Base-by-base conservation (phyloP, 2,888 invertebrate species). In the Amphipoea oculea region DNA sequence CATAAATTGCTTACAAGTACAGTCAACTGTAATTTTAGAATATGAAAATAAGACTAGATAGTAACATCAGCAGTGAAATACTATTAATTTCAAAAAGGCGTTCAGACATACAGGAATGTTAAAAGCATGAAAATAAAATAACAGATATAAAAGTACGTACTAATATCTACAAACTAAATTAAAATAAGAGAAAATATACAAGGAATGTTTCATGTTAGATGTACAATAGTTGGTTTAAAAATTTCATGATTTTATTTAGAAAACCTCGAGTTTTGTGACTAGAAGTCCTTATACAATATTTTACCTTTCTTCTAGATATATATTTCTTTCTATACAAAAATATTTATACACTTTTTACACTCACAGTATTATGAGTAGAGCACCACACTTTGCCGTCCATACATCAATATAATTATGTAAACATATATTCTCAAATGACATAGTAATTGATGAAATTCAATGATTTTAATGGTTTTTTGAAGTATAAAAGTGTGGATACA, bases 221-320 rank as follows among this genome's bases (percentile, higher is more conserved):
- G 6, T 63, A 73, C 12, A 63, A 76, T 57, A 75, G 14, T 57
- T 45, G 12, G 51, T 78, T 79, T 79, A 36, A 17, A 73, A 83
- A 74, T 74, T 57, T n/a, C 60, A 67, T 87, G n/a, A 75, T 73
- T 78, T 78, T 36, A 70, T 82, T 77, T 73, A 73, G n/a, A 63
- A 81, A 87, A 88, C 84, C 76, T 86, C 84, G 12, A 89, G 81
- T 86, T 81, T 78, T 78, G 76, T 85, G 84, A 89, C 89, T 89
- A 89, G 84, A 84, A 88, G 84, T 83, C 81, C 76, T 68, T 83
- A 82, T 5, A 78, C 48, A 81, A 81, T 81, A 81, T 82, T 78
- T 77, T 75, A 75, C 20, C n/a, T 75, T 81, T 71, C 62, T 45
- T 84, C 66, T 80, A 79, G 45, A 60, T 54, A 75, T 76, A 82